Base-by-base conservation (phyloP, 2,113 vertebrate genomes). In the Malurus alboscapulatus region DNA sequence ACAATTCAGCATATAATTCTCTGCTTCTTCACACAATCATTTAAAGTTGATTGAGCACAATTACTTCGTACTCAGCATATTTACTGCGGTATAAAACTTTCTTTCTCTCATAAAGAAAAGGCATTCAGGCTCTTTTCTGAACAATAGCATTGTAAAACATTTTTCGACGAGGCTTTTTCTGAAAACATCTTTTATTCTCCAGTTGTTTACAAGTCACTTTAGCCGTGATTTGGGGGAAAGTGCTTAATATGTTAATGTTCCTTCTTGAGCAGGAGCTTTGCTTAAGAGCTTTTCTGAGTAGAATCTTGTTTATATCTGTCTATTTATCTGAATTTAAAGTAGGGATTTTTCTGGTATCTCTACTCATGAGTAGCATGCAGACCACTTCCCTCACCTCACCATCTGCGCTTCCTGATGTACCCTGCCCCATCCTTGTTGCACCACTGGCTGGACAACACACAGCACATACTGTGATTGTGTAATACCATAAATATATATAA, bases 11-110 rank as follows among this genome's bases (percentile, higher is more conserved):
- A 77, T 40, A 76, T 86, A 76, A 88, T 73, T 76, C 82, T 73
- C 63, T 87, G 54, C 67, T 75, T 68, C 58, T 87, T 93, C 85
- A 77, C 58, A 62, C 66, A 69, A 51, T 85, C 55, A 87, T 91
- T 91, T 95, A 80, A 93, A 95, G 62, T 76, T 44, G 2, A 72
- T 29, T 68, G 78, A 85, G 47, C 53, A 93, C 75, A 69, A 80
- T 80, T 93, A 90, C 67, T 87, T 76, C 15, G 34, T 63, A 69
- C n/a, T 89, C 91, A 94, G 89, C 54, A 69, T 84, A 87, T 79
- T 94, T 89, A 91, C 34, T 84, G 48, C 74, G 66, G 30, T 62
- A 80, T 69, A 92, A 92, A 92, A 93, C 89, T 87, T 91, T 44
- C 58, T 87, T 2, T 6, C 12, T 87, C 42, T 21, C 38, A 80